Conservation (phyloP, 2,888 invertebrate species). For the Morinoia aosen region DNA sequence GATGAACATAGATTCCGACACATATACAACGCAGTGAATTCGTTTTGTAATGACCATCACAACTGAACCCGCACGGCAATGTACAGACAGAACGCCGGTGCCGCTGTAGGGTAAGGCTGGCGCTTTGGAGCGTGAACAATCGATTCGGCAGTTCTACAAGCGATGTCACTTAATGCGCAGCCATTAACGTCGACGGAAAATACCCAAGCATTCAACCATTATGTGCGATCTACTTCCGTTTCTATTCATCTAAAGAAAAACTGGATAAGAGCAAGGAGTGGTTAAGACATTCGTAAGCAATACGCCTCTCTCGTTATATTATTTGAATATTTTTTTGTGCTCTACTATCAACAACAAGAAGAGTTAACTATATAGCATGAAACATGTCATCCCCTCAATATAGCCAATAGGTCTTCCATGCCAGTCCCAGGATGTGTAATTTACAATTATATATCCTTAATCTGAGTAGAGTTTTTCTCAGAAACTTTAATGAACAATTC, state of each 20-base stretch:
- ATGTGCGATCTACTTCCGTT: not conserved
- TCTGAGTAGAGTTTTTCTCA: no score
- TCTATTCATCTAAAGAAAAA: not conserved
- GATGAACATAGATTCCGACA: no score
- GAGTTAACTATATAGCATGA: no score
- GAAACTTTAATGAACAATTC: no score
- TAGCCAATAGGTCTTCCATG: no score
- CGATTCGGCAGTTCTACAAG: not conserved
- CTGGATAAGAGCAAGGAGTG: not conserved
- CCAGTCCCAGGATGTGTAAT: no score
- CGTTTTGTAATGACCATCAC: not conserved
- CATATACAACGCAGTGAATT: no score
- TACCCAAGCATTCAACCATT: not conserved
- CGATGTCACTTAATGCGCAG: not conserved
- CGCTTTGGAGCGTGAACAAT: not conserved
- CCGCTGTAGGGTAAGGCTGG: not conserved
- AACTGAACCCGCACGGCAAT: not conserved
- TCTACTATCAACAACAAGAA: no score
- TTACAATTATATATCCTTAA: no score
- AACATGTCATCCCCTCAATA: no score
- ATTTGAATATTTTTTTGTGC: no score
- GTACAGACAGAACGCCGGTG: not conserved
- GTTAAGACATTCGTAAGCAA: not conserved
- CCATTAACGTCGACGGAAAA: not conserved
- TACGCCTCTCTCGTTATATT: not conserved